Percentiles rank a stretch among this genome's conserved stretches.
Conservation (phyloP, 2,113 vertebrate species). For the Chloebia gouldiae region DNA sequence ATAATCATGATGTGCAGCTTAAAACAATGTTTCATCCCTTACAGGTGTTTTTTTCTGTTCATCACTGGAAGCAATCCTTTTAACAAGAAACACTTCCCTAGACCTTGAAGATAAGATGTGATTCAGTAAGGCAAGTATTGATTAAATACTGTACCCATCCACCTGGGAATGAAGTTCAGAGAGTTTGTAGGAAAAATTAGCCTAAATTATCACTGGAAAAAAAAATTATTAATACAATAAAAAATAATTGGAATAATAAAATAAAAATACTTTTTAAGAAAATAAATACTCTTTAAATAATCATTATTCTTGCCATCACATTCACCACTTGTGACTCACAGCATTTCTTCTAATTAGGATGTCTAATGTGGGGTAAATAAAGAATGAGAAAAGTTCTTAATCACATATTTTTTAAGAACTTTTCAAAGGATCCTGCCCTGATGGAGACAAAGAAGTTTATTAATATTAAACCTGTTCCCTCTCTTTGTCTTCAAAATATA, state of each 20-base stretch:
- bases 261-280: background rate
- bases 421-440: background rate
- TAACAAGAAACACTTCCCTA: background rate
- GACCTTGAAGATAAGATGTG: background rate
- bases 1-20: background rate
- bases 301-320: background rate
- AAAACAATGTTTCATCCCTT: background rate
- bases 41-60: background rate
- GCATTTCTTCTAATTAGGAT: background rate
- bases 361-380: background rate
- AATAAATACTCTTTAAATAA: background rate
- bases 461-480: background rate
- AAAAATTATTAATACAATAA: background rate
- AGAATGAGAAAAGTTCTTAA: background rate
- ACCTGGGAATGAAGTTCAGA: background rate
- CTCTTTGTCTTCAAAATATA: background rate
- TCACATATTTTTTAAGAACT: background rate
- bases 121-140: slow-evolving; percentile 2
- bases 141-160: background rate
- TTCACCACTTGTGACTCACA: background rate
- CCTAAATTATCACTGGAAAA: background rate
- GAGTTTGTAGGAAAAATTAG: background rate
- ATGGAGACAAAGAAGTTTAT: background rate
- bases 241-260: background rate
- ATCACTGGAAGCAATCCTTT: background rate